Evolutionary conservation across 2,797 vertebrate species (phyloP).

Genomic region (Tenualosa thibaudeaui): DNA sequence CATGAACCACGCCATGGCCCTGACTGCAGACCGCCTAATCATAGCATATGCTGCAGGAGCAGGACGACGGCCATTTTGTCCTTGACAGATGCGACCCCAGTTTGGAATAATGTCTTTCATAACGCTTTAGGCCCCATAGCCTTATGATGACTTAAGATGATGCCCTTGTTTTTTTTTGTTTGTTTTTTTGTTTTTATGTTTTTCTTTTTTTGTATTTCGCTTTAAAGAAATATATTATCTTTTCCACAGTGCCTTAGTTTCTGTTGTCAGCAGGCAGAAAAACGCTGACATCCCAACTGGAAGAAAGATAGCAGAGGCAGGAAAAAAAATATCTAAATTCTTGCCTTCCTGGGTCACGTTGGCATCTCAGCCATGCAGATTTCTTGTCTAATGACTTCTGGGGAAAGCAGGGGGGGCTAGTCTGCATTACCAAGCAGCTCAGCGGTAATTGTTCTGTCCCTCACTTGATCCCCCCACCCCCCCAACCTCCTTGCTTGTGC

Average conservation of each 20-base stretch:
- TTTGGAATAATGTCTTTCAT: slow-evolving; percentile 8
- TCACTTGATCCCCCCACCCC: slow-evolving; percentile 50
- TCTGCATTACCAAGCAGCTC: slow-evolving; percentile 40
- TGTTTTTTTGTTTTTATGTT: not conserved
- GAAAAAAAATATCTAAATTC: not conserved
- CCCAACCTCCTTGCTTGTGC: not conserved
- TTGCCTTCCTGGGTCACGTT: slow-evolving; percentile 18
- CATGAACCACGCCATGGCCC: slow-evolving; percentile 60
- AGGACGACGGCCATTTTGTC: slow-evolving; percentile 4
- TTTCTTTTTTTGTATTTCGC: not conserved
- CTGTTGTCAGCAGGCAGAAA: not conserved
- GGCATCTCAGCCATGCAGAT: slow-evolving; percentile 24
- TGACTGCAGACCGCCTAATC: slow-evolving; percentile 19
- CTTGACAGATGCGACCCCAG: not conserved
- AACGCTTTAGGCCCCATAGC: not conserved
- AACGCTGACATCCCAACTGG: not conserved
- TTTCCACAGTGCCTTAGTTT: not conserved
- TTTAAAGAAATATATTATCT: not conserved
- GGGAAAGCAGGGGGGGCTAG: slow-evolving; percentile 14
- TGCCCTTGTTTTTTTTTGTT: not conserved
- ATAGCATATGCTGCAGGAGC: not conserved
- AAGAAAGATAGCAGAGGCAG: not conserved
- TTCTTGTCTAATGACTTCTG: slow-evolving; percentile 32
- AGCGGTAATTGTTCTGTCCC: slow-evolving; percentile 56
- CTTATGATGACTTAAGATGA: slow-evolving; percentile 3